These are phyloP conservation scores for Nemapogon koenigi DNA, from an alignment of 2,888 invertebrate species.

Conservation along the genomic window DNA sequence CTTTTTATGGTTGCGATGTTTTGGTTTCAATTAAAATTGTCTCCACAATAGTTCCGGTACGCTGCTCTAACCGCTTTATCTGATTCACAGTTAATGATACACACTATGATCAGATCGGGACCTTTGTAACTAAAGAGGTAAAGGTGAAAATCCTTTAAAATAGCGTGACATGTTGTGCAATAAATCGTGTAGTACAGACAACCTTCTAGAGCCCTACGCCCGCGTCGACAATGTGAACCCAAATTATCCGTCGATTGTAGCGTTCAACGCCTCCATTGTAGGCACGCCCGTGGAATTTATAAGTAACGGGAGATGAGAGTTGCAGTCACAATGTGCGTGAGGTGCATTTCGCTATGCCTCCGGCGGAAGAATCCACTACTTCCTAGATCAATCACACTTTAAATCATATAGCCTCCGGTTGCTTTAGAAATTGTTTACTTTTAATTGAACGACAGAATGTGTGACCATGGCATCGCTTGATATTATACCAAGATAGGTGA, in stretches of 20 bases:
- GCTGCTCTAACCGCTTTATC: conserved; percentile 1
- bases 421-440: too few species aligned
- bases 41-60: neutral
- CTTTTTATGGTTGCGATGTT: conserved; percentile 1
- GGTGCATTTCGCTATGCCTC: conserved; percentile 37
- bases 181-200: neutral
- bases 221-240: conserved; percentile 34
- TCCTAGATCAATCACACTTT: too few species aligned
- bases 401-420: too few species aligned
- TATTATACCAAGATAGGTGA: too few species aligned
- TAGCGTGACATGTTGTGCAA: too few species aligned
- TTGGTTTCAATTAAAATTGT: conserved; percentile 9
- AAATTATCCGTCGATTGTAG: conserved; percentile 41
- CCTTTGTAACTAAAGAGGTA: too few species aligned
- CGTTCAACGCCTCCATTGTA: conserved; percentile 36
- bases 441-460: too few species aligned
- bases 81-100: too few species aligned
- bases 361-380: too few species aligned
- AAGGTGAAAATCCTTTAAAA: too few species aligned
- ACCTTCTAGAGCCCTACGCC: conserved; percentile 17
- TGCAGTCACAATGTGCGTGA: conserved; percentile 38
- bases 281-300: conserved; percentile 38
- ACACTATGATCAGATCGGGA: too few species aligned
- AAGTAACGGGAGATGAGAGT: conserved; percentile 44
- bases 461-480: too few species aligned